phyloP scores from a whole-genome alignment of 2,797 vertebrate genomes.

The Rousettus madagascariensis region DNA sequence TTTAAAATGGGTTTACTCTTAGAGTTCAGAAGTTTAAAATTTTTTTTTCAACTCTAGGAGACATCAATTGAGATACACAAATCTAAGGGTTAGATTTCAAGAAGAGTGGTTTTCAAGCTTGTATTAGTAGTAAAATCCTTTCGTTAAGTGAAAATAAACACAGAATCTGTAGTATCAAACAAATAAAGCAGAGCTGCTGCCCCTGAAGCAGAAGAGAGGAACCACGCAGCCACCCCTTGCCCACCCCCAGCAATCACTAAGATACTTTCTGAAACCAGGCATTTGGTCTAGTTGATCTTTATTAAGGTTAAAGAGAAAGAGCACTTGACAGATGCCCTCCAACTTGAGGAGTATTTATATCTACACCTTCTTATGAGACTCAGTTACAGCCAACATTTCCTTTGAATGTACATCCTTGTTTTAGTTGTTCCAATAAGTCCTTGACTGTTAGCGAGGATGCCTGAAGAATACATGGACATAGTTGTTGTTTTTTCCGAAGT shows the following conservation, averaged over 20 bases:
- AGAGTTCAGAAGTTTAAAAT: background rate
- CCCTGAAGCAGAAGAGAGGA: background rate
- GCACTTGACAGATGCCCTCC: background rate
- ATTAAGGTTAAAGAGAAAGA: background rate
- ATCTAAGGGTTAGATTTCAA: conserved; percentile 39
- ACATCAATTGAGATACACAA: background rate
- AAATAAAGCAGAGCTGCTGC: background rate
- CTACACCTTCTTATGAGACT: background rate
- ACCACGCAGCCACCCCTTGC: background rate
- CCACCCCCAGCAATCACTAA: background rate
- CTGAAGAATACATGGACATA: background rate
- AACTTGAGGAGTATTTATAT: background rate
- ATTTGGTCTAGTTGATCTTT: background rate
- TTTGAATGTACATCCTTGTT: background rate
- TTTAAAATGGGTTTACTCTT: conserved; percentile 43
- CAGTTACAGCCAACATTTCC: background rate
- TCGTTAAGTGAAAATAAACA: conserved; percentile 28
- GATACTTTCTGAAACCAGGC: background rate
- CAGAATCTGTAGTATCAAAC: background rate
- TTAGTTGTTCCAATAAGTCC: background rate
- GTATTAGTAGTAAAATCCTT: conserved; percentile 37
- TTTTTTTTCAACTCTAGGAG: background rate
- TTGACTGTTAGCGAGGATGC: background rate
- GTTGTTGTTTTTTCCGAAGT: background rate
- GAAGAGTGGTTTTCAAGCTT: background rate